Base-by-base conservation (phyloP, 2,113 vertebrate species). In the Toxotes jaculatrix region DNA sequence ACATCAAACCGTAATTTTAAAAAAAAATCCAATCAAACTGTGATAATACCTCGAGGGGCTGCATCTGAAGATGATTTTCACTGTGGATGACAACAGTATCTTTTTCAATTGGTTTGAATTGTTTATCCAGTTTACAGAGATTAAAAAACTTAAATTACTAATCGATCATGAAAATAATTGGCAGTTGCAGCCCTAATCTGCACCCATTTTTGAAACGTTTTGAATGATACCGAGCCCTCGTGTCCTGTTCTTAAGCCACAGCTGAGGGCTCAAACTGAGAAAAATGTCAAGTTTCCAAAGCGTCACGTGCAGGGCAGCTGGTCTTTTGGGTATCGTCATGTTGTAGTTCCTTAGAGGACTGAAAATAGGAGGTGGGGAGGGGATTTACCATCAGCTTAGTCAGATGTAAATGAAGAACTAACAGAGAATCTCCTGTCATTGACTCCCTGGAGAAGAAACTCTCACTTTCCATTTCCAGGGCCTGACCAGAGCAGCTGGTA, bases 341-440 rank as follows among this genome's bases (percentile, higher is more conserved):
- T 5, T 62, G 17, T 40, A 40, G 38, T 82, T 82, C 55, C 71
- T 70, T 42, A 63, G 17, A 63, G 3, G 56, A 60, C 27, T 71
- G 67, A 79, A 70, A 84, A 43, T 32, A 14, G 13, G 56, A 34
- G 0, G 17, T 7, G 42, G 49, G 17, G 49, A 1, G 45, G 13
- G 45, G 11, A 38, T 74, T 57, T 7, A 61, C 36, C 57, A 13
- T 23, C 11, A 45, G 13, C 4, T 79, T n/a, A 56, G 12, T 77
- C 34, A 63, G 4, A 67, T 64, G 17, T 38, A 53, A 45, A 64
- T 78, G 11, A 63, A 40, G 19, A 45, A 36, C 21, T 40, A 36
- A 43, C 32, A 59, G 45, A n/a, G 36, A 70, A 34, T 21, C 31
- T 55, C 36, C 1, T 6, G 32, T 43, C 6, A 19, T 8, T 40